phyloP scores from a whole-genome alignment of 2,113 vertebrate genomes.

The Enhydra lutris region DNA sequence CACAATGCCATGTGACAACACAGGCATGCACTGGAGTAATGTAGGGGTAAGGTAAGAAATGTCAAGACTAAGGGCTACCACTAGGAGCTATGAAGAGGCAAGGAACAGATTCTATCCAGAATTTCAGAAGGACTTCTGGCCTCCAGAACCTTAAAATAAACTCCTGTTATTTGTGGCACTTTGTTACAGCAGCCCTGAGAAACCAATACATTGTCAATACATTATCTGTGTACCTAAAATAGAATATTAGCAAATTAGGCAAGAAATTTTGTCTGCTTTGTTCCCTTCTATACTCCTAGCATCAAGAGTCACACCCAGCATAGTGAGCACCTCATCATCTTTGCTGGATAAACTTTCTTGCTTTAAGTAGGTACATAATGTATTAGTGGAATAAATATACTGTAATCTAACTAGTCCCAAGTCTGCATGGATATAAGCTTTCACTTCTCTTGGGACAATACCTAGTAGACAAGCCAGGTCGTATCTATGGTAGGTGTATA shows the following conservation, averaged over 20 bases:
- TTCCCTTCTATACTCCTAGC: not conserved
- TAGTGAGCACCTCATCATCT: not conserved
- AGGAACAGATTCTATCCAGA: not conserved
- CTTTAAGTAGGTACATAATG: not conserved
- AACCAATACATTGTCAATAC: not conserved
- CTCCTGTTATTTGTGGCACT: not conserved
- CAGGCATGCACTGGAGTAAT: not conserved
- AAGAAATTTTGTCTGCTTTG: not conserved
- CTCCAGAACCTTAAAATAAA: not conserved
- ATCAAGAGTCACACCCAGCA: not conserved
- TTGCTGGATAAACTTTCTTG: not conserved
- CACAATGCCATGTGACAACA: not conserved
- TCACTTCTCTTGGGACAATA: not conserved
- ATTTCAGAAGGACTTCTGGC: not conserved
- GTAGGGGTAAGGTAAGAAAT: not conserved
- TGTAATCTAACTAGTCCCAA: not conserved
- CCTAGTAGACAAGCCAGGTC: not conserved
- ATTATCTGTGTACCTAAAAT: not conserved
- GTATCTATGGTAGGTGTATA: not conserved
- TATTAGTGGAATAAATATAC: not conserved
- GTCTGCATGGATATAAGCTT: not conserved
- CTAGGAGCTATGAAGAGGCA: not conserved
- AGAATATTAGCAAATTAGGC: not conserved
- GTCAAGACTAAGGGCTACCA: not conserved
- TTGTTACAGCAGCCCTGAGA: not conserved